phyloP scores from a whole-genome alignment of 2,797 vertebrate species.

The Enteromius thamalakanensis region DNA sequence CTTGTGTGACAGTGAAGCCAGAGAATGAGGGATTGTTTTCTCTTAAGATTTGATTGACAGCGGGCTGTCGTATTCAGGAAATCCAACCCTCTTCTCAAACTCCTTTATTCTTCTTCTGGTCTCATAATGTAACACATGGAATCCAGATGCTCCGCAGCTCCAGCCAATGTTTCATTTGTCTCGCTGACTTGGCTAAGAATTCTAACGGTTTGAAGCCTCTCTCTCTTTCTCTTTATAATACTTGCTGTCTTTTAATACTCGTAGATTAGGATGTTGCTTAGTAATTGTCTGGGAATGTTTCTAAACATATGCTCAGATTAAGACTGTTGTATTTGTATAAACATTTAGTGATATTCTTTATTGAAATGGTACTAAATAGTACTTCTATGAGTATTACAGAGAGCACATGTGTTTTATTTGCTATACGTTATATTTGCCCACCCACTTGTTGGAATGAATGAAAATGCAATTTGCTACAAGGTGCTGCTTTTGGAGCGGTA shows the following conservation, averaged over 20 bases:
- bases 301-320: not conserved
- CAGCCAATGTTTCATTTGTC: conserved; percentile 21
- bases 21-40: conserved; percentile 24
- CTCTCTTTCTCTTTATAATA: not conserved
- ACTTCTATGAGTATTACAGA: not conserved
- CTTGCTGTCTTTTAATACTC: not conserved
- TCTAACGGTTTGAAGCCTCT: not conserved
- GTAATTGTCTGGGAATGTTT: conserved; percentile 9
- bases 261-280: not conserved
- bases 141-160: conserved; percentile 36
- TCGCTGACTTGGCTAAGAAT: not conserved
- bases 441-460: too few relatives aligned
- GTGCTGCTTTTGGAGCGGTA: too few relatives aligned
- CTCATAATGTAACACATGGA: conserved; percentile 27
- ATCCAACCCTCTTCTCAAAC: not conserved
- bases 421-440: not conserved
- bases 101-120: conserved; percentile 15
- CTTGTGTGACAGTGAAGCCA: not conserved
- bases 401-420: too few relatives aligned
- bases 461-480: too few relatives aligned
- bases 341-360: not conserved
- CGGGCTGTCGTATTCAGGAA: not conserved
- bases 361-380: not conserved
- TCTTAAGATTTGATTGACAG: conserved; percentile 33
- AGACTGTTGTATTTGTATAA: too few relatives aligned